Conservation (phyloP, 2,888 invertebrate genomes). For the Tenthredo amoena region DNA sequence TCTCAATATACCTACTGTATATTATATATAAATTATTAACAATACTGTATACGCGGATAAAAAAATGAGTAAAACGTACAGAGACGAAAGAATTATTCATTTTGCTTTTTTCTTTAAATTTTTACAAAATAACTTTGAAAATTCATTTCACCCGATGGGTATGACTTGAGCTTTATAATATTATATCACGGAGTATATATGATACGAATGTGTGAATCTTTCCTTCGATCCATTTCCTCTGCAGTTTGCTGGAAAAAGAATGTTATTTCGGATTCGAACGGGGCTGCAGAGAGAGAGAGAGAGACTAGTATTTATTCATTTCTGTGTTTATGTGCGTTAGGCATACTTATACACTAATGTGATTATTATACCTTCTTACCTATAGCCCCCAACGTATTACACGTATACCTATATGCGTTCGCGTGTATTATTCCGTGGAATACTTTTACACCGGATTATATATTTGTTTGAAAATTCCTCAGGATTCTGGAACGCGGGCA, state of each 20-base stretch:
- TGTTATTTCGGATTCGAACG: slow-evolving; percentile 38
- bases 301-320: not conserved
- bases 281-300: not conserved
- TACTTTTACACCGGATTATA: slow-evolving; percentile 42
- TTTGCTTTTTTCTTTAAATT: no score
- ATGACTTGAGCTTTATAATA: not conserved
- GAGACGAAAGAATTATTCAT: no score
- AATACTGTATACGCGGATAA: not conserved
- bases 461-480: slow-evolving; percentile 54
- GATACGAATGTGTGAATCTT: not conserved
- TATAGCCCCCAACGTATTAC: not conserved
- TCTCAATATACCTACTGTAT: not conserved
- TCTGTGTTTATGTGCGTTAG: not conserved
- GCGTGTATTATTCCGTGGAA: slow-evolving; percentile 48
- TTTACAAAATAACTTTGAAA: no score
- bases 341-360: not conserved
- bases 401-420: not conserved
- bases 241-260: not conserved
- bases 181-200: not conserved
- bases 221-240: not conserved
- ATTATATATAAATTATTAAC: not conserved
- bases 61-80: no score
- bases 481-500: slow-evolving; percentile 45
- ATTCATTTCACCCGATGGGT: no score
- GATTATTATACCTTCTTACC: not conserved